These are phyloP conservation scores for Ptyas mucosa DNA, from an alignment of 2,113 vertebrate genomes.

Conservation along the genomic window DNA sequence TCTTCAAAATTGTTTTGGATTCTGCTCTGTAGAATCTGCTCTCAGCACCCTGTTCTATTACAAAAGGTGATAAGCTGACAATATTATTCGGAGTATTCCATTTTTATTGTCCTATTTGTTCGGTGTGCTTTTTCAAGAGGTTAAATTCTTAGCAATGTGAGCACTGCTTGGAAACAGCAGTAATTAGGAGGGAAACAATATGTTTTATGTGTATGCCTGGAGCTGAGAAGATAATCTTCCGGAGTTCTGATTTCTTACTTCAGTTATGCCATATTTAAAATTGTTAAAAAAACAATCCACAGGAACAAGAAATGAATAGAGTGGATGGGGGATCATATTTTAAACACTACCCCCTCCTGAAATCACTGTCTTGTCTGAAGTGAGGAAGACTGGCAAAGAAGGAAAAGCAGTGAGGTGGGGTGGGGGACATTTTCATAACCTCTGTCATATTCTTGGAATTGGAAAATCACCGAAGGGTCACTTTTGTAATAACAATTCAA, in stretches of 20 bases:
- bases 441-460: not conserved
- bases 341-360: not conserved
- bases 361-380: not conserved
- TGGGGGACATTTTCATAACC: not conserved
- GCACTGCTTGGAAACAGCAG: not conserved
- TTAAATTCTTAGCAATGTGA: slow-evolving; percentile 7
- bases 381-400: not conserved
- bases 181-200: not conserved
- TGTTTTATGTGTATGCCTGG: not conserved
- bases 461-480: not conserved
- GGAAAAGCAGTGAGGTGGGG: not conserved
- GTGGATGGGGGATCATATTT: not conserved
- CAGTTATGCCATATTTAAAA: not conserved
- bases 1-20: not conserved
- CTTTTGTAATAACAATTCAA: not conserved
- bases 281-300: slow-evolving; percentile 18
- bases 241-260: not conserved
- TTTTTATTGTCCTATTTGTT: not conserved
- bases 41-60: not conserved
- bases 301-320: not conserved
- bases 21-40: not conserved
- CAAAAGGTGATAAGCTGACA: not conserved
- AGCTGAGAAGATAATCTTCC: not conserved
- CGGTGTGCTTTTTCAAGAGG: slow-evolving; percentile 8
- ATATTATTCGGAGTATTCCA: slow-evolving; percentile 8